Evolutionary conservation across 1,140 invertebrate species (phyloP), one percentile per base, ranked within the genome.

Genomic region (Mamestra configurata): DNA sequence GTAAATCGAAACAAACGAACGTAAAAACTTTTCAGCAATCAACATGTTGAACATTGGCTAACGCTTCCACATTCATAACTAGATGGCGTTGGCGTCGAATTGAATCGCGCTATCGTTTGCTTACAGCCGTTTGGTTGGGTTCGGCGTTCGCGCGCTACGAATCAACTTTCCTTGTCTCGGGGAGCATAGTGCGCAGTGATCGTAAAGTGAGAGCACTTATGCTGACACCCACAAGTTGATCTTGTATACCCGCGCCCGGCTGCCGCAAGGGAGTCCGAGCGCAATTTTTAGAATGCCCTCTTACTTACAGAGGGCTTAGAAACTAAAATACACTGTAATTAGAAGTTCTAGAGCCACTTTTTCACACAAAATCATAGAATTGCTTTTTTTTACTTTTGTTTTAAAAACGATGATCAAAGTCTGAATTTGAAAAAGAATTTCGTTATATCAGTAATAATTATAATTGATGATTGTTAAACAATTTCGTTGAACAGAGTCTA

Each of bases 141-240:
- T 46, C 13, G 0, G n/a, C 11, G 11, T 1, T 11, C 11, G 22
- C 46, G 22, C 31, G 1, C 7, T 11, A 24, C 13, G 10, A 6
- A 2, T 15, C n/a, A 53, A 77, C 61, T 90, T 88, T 96, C 96
- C 96, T 97, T 96, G 96, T 97, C 96, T 95, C 89, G 96, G 96
- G 96, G 96, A 97, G 96, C 96, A 96, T 95, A 96, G 96, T 96
- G 95, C 96, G 95, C 96, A 94, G 94, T 96, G 96, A 97, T 95
- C 96, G 96, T 96, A 82, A 96, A 96, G 96, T 96, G 96, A 97
- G 96, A 93, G 92, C 96, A 96, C 96, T 96, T 95, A 95, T 97
- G 96, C 96, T 96, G 95, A 96, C 96, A 95, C 96, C 96, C 93
- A 93, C 81, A 89, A 85, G 89, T 90, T 92, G 86, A 81, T 86